These are phyloP conservation scores for Andrena flavipes DNA, from an alignment of 2,888 invertebrate species.

Conservation along the genomic window DNA sequence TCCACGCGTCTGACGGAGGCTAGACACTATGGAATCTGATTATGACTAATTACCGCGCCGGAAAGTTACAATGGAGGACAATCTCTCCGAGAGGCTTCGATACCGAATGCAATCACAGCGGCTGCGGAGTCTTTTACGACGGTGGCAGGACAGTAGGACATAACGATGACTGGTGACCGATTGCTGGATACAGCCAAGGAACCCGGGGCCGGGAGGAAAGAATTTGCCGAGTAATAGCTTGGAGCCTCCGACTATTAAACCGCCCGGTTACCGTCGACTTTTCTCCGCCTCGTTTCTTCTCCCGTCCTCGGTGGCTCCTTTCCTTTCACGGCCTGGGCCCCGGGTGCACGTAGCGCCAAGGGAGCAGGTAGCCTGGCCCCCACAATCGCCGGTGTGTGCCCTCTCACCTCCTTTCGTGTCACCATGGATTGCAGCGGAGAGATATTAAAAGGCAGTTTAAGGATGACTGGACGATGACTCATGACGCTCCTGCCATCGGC, in stretches of 20 bases:
- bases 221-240: constrained; percentile 84
- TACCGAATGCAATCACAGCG: not conserved
- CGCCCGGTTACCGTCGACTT: constrained; percentile 69
- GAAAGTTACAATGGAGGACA: no score
- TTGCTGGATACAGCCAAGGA: constrained; percentile 39
- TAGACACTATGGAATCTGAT: no score
- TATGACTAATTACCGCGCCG: no score
- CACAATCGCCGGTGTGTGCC: constrained; percentile 74
- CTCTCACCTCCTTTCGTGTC: constrained; percentile 77
- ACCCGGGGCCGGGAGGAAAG: constrained; percentile 73
- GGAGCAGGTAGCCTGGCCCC: constrained; percentile 77
- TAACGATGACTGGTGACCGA: constrained; percentile 72
- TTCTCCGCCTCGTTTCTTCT: constrained; percentile 37
- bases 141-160: constrained; percentile 74
- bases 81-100: not conserved
- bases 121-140: constrained; percentile 7
- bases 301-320: constrained; percentile 16
- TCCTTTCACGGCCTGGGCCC: constrained; percentile 23
- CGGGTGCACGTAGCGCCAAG: constrained; percentile 68
- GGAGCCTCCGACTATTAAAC: constrained; percentile 76
- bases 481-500: constrained; percentile 66
- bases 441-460: constrained; percentile 83
- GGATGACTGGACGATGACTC: constrained; percentile 81
- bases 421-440: constrained; percentile 71
- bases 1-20: no score